Percentiles rank a stretch among this genome's conserved stretches.
Conservation (phyloP, 2,113 vertebrate genomes). For the Anser brachyrhynchus region DNA sequence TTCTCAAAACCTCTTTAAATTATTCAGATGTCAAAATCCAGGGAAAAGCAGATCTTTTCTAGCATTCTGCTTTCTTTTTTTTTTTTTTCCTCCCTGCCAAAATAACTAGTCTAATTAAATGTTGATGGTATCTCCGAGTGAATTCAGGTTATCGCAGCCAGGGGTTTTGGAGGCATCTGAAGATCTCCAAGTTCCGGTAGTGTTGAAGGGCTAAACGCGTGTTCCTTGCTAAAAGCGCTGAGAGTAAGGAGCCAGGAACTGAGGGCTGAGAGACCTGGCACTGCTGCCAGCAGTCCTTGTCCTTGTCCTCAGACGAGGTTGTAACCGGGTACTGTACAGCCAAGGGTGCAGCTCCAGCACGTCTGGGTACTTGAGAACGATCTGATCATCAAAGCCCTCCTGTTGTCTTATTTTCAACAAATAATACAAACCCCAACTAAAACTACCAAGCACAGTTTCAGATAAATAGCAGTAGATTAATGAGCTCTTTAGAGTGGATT, state of each 20-base stretch:
- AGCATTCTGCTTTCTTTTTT: constrained; percentile 27
- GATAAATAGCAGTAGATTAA: neutral
- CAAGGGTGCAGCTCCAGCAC: neutral
- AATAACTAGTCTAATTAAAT: constrained; percentile 71
- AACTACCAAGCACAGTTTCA: neutral
- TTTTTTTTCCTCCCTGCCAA: neutral
- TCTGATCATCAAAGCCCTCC: neutral
- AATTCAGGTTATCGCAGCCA: constrained; percentile 24
- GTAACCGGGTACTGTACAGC: neutral
- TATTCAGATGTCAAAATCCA: constrained; percentile 61
- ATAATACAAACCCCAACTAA: neutral
- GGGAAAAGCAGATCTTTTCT: constrained; percentile 44
- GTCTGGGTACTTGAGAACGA: neutral
- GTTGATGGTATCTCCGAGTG: constrained; percentile 33
- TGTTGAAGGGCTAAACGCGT: neutral
- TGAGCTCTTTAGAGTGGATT: neutral
- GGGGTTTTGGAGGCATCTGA: constrained; percentile 22
- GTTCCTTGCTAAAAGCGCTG: neutral
- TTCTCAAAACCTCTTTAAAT: constrained; percentile 69
- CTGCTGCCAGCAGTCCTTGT: neutral
- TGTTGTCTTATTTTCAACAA: neutral
- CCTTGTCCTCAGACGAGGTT: neutral
- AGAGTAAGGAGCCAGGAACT: neutral
- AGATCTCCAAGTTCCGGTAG: neutral
- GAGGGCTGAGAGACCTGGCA: neutral